Base-by-base conservation (phyloP, 1,140 invertebrate genomes). In the Bombus consobrinus region DNA sequence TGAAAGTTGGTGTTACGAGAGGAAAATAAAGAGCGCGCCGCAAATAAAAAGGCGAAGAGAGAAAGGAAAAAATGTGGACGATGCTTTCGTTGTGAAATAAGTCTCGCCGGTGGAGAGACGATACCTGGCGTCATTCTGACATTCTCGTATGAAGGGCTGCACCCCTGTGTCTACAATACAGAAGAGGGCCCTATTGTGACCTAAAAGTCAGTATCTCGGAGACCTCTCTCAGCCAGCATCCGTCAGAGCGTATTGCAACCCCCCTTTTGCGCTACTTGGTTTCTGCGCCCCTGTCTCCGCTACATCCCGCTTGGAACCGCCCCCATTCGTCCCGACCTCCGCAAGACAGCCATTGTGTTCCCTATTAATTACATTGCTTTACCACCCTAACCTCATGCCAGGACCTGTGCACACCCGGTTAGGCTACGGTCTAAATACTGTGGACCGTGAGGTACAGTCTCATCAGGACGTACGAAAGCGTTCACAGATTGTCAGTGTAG, bases 351-450 rank as follows among this genome's bases (percentile, higher is more conserved):
- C 92, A 93, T 93, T 93, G 92, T 93, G 89, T 91, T 91, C 83
- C 89, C 92, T 92, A 92, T 93, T 93, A 93, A 93, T 93, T 93
- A 93, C 92, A 92, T 93, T 92, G 90, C 86, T 84, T 88, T 79
- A 83, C 80, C 73, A 78, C 53, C 73, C 72, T 74, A 57, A 28
- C 85, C 73, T 78, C 43, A 9, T 62, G 71, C 81, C 76, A 68
- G 77, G 62, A 81, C 83, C 90, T 88, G 47, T 53, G 90, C 62
- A 89, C 57, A 64, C 18, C n/a, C 28, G 77, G 90, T 80, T 89
- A 92, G 90, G 85, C 84, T 75, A 92, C 85, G 86, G 83, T 93
- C 92, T 91, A 89, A 92, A 93, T 91, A 92, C 88, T 83, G 90
- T 80, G 86, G 81, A 89, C 88, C 87, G 74, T 86, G 83, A 86